Evolutionary conservation across 2,797 vertebrate genomes (phyloP), one percentile per base, ranked within the genome.

Genomic region (Esox lucius): DNA sequence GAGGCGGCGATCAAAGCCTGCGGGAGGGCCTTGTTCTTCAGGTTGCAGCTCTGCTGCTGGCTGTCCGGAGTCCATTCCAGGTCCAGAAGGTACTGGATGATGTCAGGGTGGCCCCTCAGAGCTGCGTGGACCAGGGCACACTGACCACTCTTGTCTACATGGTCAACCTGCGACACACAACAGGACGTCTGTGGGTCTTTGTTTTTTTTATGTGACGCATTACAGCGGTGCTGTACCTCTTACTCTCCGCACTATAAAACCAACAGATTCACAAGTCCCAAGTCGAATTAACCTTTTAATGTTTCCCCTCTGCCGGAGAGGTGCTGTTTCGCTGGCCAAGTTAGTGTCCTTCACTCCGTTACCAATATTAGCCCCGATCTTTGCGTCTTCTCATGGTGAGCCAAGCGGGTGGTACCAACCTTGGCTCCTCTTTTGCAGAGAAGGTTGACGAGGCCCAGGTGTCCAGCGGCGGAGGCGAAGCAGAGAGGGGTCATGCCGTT

Each of bases 131-230:
- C 96, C 82, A 99, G 86, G 0, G 96, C 94, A 78, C 96, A 96
- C 83, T 99, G 98, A 19, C 97, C 97, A 49, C 97, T 98, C 92
- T 98, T 98, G 92, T 99, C 98, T 70, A 96, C 87, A 2, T 91
- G 94, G 88, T 97, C 95, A 67, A 96, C 93, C 98, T 99, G 89
- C 11, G 8, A 26, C 22, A 48, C 69, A 69, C 68, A 48, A 22
- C 46, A 70, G 24, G 15, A 26, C 13, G 5, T 42, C 49, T 17
- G 5, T 67, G 31, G 13, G 11, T 31, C 6, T 24, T 12, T 33
- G 33, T 16, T n/a, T n/a, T n/a, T n/a, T 49, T 70, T 28, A 64
- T 64, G 15, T 16, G 26, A 24, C 13, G 26, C 31, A 64, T 15
- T 64, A 64, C 22, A 28, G 26, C 22, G 61, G 15, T 24, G 13